Evolutionary conservation across 2,113 vertebrate genomes (phyloP).

Genomic region (Poecile atricapillus): DNA sequence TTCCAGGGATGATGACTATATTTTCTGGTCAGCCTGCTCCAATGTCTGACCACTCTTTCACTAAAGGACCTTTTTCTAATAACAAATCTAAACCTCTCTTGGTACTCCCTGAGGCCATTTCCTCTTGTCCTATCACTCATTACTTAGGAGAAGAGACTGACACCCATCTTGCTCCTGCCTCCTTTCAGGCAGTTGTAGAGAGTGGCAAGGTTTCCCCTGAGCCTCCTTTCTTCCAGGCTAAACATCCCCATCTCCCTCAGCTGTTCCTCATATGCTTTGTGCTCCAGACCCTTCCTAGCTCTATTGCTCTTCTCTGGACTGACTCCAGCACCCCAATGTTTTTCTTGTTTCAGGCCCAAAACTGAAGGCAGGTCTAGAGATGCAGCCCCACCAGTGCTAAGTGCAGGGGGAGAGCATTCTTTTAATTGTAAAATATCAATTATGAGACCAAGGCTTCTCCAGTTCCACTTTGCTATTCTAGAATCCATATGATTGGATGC

Average conservation of each 20-base stretch:
- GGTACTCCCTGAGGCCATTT: neutral
- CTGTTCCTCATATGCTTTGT: neutral
- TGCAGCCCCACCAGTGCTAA: neutral
- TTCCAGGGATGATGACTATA: neutral
- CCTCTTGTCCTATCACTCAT: neutral
- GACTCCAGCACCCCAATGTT: neutral
- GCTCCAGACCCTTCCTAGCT: neutral
- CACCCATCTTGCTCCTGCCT: neutral
- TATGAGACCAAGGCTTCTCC: neutral
- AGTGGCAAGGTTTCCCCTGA: neutral
- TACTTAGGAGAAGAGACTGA: neutral
- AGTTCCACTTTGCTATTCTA: neutral
- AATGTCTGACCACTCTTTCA: neutral
- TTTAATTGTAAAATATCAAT: neutral
- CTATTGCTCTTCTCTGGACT: too few species aligned
- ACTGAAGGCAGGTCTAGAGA: neutral
- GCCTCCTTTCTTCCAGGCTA: neutral
- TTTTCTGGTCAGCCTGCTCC: neutral
- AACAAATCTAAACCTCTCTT: neutral
- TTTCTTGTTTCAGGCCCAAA: neutral
- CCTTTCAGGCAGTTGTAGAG: neutral
- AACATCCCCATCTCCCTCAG: neutral
- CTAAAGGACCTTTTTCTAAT: neutral
- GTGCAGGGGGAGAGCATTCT: neutral
- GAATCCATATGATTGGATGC: neutral